phyloP scores from a whole-genome alignment of 30 jellyfish, hydroid and myxozoan species.

The Cassiopea andromeda region DNA sequence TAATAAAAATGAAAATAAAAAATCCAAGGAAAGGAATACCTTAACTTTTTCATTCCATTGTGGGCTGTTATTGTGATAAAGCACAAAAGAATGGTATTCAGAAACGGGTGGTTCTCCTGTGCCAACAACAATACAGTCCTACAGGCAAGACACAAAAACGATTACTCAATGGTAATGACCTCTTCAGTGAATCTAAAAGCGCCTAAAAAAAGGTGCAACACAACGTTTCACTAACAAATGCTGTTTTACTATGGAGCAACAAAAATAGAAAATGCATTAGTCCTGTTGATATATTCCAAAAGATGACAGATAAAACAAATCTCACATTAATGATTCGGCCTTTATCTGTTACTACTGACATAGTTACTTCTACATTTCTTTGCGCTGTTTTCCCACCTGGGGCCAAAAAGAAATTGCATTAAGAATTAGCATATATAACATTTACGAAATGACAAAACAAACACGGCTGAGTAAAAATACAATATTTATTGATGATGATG shows the following conservation, averaged over 20 bases:
- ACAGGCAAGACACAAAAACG: not conserved
- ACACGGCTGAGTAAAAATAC: no score
- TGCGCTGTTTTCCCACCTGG: slow-evolving; percentile 90
- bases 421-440: no score
- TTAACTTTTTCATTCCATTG: slow-evolving; percentile 90
- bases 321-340: slow-evolving; percentile 84
- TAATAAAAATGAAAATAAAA: no score
- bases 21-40: slow-evolving; percentile 35
- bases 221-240: no score
- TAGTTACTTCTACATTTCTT: slow-evolving; percentile 82
- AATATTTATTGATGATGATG: no score
- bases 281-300: not conserved
- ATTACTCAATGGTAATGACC: not conserved
- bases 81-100: slow-evolving; percentile 85
- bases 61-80: slow-evolving; percentile 85
- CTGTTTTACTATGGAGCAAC: no score
- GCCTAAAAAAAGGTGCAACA: no score
- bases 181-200: no score
- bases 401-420: not conserved
- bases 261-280: not conserved
- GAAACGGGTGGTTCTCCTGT: slow-evolving; percentile 84
- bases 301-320: not conserved
- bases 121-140: slow-evolving; percentile 91
- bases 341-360: slow-evolving; percentile 80
- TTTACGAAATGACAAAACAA: no score